A percentile compares a stretch with the other conserved stretches of the same genome.
Conservation (phyloP, 2,797 vertebrate species). For the Pithecia hirsuta region DNA sequence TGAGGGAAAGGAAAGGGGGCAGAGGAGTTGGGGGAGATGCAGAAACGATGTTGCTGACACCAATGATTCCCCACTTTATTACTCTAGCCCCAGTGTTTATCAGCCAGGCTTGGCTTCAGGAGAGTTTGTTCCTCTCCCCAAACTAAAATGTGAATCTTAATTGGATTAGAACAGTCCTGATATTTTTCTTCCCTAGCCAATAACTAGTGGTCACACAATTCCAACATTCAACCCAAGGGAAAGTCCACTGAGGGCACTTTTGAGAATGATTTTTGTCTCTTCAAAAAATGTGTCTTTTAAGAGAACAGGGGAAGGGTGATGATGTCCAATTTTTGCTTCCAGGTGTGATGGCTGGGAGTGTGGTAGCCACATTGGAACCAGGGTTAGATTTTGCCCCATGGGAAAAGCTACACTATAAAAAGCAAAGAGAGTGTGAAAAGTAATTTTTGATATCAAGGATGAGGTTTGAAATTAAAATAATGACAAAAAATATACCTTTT, state of each 20-base stretch:
- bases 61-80: rapidly evolving
- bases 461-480: background rate
- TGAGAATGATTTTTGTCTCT: background rate
- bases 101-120: background rate
- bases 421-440: background rate
- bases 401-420: background rate
- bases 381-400: background rate
- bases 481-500: background rate
- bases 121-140: background rate
- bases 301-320: rapidly evolving
- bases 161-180: background rate
- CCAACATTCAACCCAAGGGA: no score
- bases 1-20: background rate
- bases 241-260: rapidly evolving
- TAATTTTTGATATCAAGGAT: background rate
- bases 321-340: background rate
- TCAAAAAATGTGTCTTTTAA: background rate
- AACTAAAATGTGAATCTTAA: background rate
- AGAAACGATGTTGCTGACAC: rapidly evolving
- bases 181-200: background rate
- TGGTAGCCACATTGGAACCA: no score
- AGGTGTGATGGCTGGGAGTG: no score
- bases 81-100: background rate
- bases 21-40: background rate
- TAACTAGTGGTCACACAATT: no score